A percentile compares a stretch with the other conserved stretches of the same genome.
Evolutionary conservation across 2,888 invertebrate genomes (phyloP).

Genomic region (Acronicta aceris): DNA sequence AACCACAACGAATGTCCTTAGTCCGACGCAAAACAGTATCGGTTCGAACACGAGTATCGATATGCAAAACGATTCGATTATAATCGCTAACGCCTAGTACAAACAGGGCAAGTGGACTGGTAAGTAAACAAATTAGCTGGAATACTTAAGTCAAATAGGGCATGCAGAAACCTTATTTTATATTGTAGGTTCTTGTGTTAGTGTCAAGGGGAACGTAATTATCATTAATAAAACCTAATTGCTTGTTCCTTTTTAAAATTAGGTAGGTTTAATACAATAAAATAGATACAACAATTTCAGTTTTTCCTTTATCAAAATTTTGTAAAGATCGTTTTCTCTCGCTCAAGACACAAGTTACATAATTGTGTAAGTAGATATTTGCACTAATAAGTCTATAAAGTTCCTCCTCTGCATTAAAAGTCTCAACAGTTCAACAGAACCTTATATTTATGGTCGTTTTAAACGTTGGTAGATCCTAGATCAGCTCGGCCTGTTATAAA

Average conservation of each 20-base stretch:
- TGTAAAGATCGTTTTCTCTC: too few species aligned
- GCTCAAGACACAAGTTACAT: too few species aligned
- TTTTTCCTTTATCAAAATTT: too few species aligned
- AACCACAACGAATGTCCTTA: slow-evolving; percentile 35
- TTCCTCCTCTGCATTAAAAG: slow-evolving; percentile 11
- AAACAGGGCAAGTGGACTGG: slow-evolving; percentile 20
- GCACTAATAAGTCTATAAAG: slow-evolving; percentile 11
- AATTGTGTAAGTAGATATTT: too few species aligned
- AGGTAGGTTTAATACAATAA: too few species aligned
- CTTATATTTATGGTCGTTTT: slow-evolving; percentile 28
- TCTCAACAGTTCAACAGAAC: slow-evolving; percentile 8
- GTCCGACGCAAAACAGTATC: slow-evolving; percentile 37
- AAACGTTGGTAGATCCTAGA: slow-evolving; percentile 43
- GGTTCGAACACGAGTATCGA: slow-evolving; percentile 36
- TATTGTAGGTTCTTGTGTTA: slow-evolving; percentile 2
- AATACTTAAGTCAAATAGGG: slow-evolving; percentile 14
- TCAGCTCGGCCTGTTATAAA: slow-evolving; percentile 24
- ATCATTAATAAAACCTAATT: too few species aligned
- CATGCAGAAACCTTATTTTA: slow-evolving; percentile 5
- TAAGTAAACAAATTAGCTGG: slow-evolving; percentile 37
- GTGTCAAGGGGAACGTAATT: too few species aligned
- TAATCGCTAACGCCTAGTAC: slow-evolving; percentile 49
- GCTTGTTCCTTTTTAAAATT: too few species aligned
- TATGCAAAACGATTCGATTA: slow-evolving; percentile 61
- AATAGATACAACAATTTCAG: too few species aligned